Conservation (phyloP, 2,888 invertebrate genomes). For the Hydrotaea diabolus region DNA sequence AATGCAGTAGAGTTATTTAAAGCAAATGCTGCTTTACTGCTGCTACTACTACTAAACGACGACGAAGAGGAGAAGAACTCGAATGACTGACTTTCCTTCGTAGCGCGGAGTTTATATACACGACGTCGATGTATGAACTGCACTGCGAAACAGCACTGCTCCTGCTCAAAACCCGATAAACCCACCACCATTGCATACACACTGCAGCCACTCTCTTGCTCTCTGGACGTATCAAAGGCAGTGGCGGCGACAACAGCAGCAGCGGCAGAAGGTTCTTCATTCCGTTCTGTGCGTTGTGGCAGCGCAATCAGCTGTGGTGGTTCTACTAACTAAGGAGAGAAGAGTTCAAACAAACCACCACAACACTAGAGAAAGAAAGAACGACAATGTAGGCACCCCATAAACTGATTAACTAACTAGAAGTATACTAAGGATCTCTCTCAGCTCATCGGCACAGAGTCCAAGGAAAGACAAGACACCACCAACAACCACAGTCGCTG, state of each 20-base stretch:
- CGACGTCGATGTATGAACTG: slow-evolving; percentile 58
- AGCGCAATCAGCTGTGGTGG: slow-evolving; percentile 8
- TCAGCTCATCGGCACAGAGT: background rate
- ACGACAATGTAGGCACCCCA: background rate
- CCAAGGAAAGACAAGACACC: background rate
- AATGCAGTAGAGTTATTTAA: slow-evolving; percentile 50
- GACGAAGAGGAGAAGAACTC: slow-evolving; percentile 64
- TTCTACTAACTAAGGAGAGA: background rate
- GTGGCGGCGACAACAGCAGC: slow-evolving; percentile 16
- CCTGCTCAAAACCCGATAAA: slow-evolving; percentile 45
- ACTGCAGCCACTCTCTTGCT: no score
- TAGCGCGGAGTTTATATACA: slow-evolving; percentile 60
- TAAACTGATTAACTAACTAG: no score
- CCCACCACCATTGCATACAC: slow-evolving; percentile 50
- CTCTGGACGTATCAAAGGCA: slow-evolving; percentile 6
- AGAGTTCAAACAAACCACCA: background rate
- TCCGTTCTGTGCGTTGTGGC: background rate
- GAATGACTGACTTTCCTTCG: slow-evolving; percentile 67
- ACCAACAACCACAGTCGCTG: background rate
- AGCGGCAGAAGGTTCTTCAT: background rate
- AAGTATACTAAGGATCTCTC: slow-evolving; percentile 4
- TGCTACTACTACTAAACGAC: slow-evolving; percentile 57
- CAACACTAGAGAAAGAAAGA: background rate
- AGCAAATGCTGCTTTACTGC: slow-evolving; percentile 59
- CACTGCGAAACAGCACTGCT: slow-evolving; percentile 33